These are phyloP conservation scores for Philantomba maxwellii DNA, from an alignment of 2,113 vertebrate species.

Conservation along the genomic window DNA sequence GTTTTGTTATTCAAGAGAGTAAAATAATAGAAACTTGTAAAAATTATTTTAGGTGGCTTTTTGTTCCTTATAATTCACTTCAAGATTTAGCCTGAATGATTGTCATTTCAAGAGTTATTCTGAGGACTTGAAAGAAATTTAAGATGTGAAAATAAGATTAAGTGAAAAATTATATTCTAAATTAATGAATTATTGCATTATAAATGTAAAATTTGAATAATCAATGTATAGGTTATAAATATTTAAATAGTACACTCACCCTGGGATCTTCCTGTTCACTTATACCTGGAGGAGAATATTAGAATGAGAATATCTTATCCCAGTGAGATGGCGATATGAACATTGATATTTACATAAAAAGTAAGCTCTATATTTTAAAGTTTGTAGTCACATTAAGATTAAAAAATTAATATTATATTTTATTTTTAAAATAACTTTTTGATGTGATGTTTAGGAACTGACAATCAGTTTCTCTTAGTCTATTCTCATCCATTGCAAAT, in stretches of 20 bases:
- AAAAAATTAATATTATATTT: background rate
- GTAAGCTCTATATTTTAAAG: constrained; percentile 65
- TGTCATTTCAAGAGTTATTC: constrained; percentile 12
- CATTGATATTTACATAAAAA: constrained; percentile 41
- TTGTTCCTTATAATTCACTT: background rate
- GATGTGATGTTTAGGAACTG: background rate
- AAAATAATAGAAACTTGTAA: background rate
- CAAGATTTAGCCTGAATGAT: background rate
- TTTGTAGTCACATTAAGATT: constrained; percentile 50
- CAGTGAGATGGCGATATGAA: constrained; percentile 36
- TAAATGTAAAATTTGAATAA: background rate
- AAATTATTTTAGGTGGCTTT: background rate
- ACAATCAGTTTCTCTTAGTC: background rate
- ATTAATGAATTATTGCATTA: background rate
- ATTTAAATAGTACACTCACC: background rate
- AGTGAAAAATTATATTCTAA: constrained; percentile 6
- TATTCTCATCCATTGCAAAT: background rate
- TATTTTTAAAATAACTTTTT: background rate
- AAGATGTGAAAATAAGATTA: constrained; percentile 22
- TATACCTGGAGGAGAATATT: background rate
- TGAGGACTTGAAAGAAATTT: background rate
- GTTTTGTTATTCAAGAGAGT: background rate
- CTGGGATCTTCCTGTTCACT: constrained; percentile 2
- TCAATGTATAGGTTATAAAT: background rate
- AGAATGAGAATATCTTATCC: constrained; percentile 48